Conservation (phyloP, 1,140 invertebrate species). For the Drosophila mayri region DNA sequence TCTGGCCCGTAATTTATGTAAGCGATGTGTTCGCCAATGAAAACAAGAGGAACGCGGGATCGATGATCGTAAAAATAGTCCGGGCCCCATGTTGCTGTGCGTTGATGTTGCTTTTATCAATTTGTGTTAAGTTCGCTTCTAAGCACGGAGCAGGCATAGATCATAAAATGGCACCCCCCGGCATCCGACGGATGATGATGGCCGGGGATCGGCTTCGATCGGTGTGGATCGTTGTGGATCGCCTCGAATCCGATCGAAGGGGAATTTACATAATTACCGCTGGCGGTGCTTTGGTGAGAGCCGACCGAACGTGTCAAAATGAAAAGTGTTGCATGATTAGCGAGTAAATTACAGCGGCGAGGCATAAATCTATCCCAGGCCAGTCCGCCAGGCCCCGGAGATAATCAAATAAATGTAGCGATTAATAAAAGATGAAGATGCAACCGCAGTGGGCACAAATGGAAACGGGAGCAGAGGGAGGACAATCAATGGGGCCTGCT, state of each 20-base stretch:
- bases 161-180: constrained; percentile 69
- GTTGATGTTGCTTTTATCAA: constrained; percentile 67
- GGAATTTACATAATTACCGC: constrained; percentile 80
- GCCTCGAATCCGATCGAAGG: constrained; percentile 9
- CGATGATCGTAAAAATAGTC: constrained; percentile 68
- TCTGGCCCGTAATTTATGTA: constrained; percentile 75
- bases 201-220: constrained; percentile 10
- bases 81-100: constrained; percentile 23
- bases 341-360: constrained; percentile 70
- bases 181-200: constrained; percentile 36
- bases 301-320: constrained; percentile 79
- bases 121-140: constrained; percentile 74
- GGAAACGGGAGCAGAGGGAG: background rate
- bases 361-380: constrained; percentile 68
- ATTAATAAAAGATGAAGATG: constrained; percentile 81
- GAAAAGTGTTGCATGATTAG: constrained; percentile 83
- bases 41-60: constrained; percentile 59
- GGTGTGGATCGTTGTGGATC: constrained; percentile 16
- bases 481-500: constrained; percentile 37
- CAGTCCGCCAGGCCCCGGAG: constrained; percentile 31
- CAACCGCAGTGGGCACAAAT: constrained; percentile 28
- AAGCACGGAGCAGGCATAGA: constrained; percentile 76
- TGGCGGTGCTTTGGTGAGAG: constrained; percentile 72
- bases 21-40: constrained; percentile 71
- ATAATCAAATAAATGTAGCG: constrained; percentile 80